Evolutionary conservation across 2,888 invertebrate genomes (phyloP).

Genomic region (Neoascia interrupta): DNA sequence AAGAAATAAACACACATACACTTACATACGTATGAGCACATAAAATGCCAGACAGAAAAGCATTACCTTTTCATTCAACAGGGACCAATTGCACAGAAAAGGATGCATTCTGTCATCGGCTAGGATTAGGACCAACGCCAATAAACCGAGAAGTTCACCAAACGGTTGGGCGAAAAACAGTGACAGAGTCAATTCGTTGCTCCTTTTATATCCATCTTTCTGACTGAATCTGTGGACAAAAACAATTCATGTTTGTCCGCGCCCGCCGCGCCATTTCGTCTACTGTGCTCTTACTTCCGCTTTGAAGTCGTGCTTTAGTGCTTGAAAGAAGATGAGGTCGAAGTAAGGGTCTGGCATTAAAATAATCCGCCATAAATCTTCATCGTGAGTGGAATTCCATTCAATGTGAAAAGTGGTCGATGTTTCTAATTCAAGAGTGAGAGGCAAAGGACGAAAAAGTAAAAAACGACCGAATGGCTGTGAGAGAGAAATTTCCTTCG

Average conservation of each 20-base stretch:
- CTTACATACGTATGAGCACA: background rate
- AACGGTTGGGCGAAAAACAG: constrained; percentile 45
- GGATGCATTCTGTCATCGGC: constrained; percentile 60
- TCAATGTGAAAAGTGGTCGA: constrained; percentile 66
- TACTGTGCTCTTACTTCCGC: background rate
- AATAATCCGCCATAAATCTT: constrained; percentile 69
- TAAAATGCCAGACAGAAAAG: no score
- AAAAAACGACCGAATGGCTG: background rate
- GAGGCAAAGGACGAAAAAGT: background rate
- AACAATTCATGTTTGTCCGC: no score
- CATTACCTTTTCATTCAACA: background rate
- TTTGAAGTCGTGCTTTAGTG: background rate
- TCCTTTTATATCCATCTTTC: constrained; percentile 20
- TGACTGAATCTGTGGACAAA: constrained; percentile 10
- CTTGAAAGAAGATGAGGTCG: background rate
- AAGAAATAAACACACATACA: background rate
- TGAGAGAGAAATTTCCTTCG: constrained; percentile 10
- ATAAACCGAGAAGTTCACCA: constrained; percentile 58
- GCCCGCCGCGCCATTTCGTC: background rate
- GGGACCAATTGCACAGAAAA: constrained; percentile 11
- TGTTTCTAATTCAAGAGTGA: constrained; percentile 7
- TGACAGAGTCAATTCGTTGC: constrained; percentile 57
- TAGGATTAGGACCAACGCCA: constrained; percentile 62
- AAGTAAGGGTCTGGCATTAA: constrained; percentile 60
- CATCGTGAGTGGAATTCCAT: constrained; percentile 65